Conservation (phyloP, 2,113 vertebrate species). For the Catharus minimus region DNA sequence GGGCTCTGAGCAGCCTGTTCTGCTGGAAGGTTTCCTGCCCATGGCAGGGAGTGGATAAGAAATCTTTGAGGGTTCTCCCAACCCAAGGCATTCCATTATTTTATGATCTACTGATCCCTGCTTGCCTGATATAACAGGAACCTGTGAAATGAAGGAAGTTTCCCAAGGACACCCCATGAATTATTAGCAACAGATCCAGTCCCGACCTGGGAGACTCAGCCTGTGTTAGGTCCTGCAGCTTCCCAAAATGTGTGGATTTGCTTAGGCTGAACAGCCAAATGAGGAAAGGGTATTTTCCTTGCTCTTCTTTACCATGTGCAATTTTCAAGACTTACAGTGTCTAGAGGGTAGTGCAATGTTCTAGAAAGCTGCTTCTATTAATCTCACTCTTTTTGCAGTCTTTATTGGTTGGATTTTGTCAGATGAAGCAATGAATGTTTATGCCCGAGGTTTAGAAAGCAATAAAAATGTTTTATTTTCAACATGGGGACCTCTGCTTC, state of each 20-base stretch:
- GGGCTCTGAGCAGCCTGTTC: fast-evolving
- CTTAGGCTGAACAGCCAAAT: neutral
- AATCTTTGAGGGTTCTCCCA: neutral
- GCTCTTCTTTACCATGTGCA: neutral
- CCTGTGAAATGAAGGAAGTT: neutral
- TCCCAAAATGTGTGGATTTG: neutral
- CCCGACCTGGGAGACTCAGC: neutral
- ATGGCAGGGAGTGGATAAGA: neutral
- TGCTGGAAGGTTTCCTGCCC: neutral
- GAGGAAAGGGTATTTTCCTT: neutral
- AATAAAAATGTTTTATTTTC: slow-evolving; percentile 60
- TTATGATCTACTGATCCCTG: neutral
- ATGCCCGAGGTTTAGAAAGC: slow-evolving; percentile 47
- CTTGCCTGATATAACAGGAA: neutral
- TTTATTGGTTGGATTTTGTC: slow-evolving; percentile 29
- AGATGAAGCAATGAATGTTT: slow-evolving; percentile 44
- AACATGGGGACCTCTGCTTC: slow-evolving; percentile 14
- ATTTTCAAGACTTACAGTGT: neutral
- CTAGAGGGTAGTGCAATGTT: neutral
- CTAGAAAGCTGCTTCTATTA: slow-evolving; percentile 23
- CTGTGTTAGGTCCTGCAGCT: neutral
- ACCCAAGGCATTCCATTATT: neutral
- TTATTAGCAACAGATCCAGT: neutral
- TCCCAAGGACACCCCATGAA: neutral
- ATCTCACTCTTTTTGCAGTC: slow-evolving; percentile 19